Evolutionary conservation across 1,140 invertebrate species (phyloP).

Genomic region (Papilio machaon): DNA sequence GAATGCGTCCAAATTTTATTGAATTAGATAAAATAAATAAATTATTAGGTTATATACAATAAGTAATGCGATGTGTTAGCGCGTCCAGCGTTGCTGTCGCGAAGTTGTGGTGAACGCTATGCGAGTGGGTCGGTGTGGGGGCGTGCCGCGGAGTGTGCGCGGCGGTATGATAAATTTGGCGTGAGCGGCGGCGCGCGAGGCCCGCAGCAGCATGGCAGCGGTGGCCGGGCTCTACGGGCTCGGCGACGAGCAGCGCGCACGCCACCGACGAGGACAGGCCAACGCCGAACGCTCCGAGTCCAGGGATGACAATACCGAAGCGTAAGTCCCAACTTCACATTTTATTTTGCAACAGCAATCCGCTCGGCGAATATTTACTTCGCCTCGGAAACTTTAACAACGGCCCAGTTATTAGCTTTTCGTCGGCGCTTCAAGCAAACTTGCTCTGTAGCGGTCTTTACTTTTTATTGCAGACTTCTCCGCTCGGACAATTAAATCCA

Average conservation of each 20-base stretch:
- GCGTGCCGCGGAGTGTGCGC: slow-evolving; percentile 30
- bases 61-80: slow-evolving; percentile 43
- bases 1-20: slow-evolving; percentile 76
- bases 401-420: slow-evolving; percentile 25
- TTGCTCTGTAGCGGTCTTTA: slow-evolving; percentile 17
- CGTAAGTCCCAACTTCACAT: slow-evolving; percentile 58
- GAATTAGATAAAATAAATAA: slow-evolving; percentile 58
- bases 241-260: slow-evolving; percentile 72
- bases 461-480: slow-evolving; percentile 14
- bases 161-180: slow-evolving; percentile 42
- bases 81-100: slow-evolving; percentile 50
- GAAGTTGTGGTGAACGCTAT: slow-evolving; percentile 44
- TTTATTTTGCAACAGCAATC: slow-evolving; percentile 11
- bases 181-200: slow-evolving; percentile 51
- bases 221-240: slow-evolving; percentile 76
- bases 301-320: slow-evolving; percentile 77
- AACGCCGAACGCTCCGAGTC: slow-evolving; percentile 77
- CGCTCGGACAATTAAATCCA: slow-evolving; percentile 2
- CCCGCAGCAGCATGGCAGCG: slow-evolving; percentile 63
- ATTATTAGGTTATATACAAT: slow-evolving; percentile 49
- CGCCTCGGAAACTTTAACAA: slow-evolving; percentile 12
- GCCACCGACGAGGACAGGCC: slow-evolving; percentile 74
- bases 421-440: slow-evolving; percentile 14
- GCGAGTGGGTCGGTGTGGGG: slow-evolving; percentile 36
- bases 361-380: neutral